A percentile compares a stretch with the other conserved stretches of the same genome.
Evolutionary conservation across 2,797 vertebrate genomes (phyloP).

Genomic region (Ispidina lecontei): DNA sequence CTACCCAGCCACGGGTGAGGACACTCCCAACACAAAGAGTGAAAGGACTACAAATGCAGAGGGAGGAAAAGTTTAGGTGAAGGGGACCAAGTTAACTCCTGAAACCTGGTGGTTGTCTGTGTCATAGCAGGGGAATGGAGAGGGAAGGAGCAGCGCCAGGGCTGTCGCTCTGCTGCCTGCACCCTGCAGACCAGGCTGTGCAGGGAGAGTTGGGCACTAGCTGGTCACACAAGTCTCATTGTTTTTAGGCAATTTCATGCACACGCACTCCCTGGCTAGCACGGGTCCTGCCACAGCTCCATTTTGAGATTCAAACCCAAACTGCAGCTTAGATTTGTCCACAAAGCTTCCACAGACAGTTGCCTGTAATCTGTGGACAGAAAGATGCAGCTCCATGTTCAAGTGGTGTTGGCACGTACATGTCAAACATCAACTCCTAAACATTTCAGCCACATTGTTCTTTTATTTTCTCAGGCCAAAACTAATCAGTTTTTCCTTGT

Average conservation of each 20-base stretch:
- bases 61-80: not conserved
- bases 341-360: not conserved
- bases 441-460: not conserved
- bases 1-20: not conserved
- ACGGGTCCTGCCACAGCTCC: rapidly evolving
- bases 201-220: not conserved
- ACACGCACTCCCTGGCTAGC: not conserved
- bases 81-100: not conserved
- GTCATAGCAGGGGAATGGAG: no score
- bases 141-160: not conserved
- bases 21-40: rapidly evolving
- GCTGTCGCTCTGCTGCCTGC: not conserved
- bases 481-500: not conserved
- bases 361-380: not conserved
- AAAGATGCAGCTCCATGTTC: not conserved
- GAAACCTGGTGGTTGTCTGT: not conserved
- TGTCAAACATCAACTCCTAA: not conserved
- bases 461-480: not conserved
- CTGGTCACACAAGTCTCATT: not conserved
- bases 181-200: not conserved
- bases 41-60: not conserved
- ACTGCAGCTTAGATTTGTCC: not conserved
- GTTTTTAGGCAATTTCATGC: not conserved
- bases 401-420: not conserved
- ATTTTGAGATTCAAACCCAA: not conserved